phyloP scores from a whole-genome alignment of 2,113 vertebrate genomes.

The Odontophorus gujanensis region DNA sequence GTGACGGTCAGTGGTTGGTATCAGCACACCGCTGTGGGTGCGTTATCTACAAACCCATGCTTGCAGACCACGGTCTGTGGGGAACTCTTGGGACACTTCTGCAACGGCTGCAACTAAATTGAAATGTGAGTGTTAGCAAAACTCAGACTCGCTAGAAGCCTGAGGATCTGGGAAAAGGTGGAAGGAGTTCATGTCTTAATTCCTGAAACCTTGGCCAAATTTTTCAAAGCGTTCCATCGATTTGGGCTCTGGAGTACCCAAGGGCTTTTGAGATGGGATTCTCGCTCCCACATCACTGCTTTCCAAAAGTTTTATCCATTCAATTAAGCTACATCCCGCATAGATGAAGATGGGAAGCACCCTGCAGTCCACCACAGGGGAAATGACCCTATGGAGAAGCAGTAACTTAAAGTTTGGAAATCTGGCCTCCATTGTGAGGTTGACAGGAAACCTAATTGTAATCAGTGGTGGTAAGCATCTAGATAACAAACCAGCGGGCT shows the following conservation, averaged over 20 bases:
- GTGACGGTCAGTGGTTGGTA: not conserved
- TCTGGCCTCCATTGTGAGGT: not conserved
- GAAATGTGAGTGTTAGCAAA: not conserved
- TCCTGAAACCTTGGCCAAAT: not conserved
- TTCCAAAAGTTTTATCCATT: not conserved
- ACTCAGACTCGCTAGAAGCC: not conserved
- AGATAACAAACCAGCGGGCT: not conserved
- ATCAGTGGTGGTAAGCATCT: not conserved
- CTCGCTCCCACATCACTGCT: rapidly evolving
- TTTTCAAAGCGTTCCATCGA: not conserved
- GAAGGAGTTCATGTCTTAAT: not conserved
- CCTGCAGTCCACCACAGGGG: not conserved
- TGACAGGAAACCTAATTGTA: not conserved
- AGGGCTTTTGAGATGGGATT: not conserved
- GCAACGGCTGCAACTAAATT: not conserved
- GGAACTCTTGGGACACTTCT: not conserved
- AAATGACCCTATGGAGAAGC: not conserved
- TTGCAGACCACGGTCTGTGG: rapidly evolving
- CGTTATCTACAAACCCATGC: not conserved
- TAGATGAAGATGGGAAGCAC: not conserved
- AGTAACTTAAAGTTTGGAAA: not conserved
- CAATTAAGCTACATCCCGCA: not conserved
- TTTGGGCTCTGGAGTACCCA: not conserved
- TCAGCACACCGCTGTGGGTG: not conserved
- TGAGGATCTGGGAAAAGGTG: not conserved